Base-by-base conservation (phyloP, 2,888 invertebrate species). In the Biston stratarius region DNA sequence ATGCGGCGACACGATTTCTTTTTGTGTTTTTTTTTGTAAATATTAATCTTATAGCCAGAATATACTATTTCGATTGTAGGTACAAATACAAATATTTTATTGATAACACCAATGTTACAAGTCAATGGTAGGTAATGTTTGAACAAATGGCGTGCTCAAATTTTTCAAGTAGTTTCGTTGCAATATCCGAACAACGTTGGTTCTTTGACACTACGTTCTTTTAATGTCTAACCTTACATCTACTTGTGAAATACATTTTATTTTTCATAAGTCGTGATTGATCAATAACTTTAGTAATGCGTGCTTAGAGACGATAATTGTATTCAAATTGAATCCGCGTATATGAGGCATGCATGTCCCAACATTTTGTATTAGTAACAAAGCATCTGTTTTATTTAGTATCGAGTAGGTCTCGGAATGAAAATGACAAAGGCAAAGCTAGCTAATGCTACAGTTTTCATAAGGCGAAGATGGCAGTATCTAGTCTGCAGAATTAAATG, bases 301-400 rank as follows among this genome's bases (percentile, higher is more conserved):
- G n/a, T 58, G 53, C 38, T 33, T 40, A 58, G 5, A 10, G 45
- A 51, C 42, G 66, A 64, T 70, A 70, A 67, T 55, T 67, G 42
- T 5, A 56, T 60, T 59, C 61, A 55, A 67, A 64, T 63, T 45
- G 61, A 34, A 49, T 42, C 36, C 44, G n/a, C 52, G 52, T 45
- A 44, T 33, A 49, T 42, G 34, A 38, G 6, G 15, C 38, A 40
- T 38, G 11, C 38, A 40, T 9, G 42, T 42, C 55, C 33, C 33
- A 55, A 55, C 42, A 0, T 38, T 11, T 10, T 6, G 11, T 38
- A 11, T 53, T 52, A 14, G 51, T 12, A 14, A 24, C 11, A 3
- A 5, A 8, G n/a, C 0, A 51, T 51, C 0, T 51, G 12, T 34
- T 51, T 15, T 40, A 15, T 11, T 40, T 15, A 9, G 1, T 15